Evolutionary conservation across 64 coral and sea anemone genomes (phyloP).

Genomic region (Montipora foliosa): DNA sequence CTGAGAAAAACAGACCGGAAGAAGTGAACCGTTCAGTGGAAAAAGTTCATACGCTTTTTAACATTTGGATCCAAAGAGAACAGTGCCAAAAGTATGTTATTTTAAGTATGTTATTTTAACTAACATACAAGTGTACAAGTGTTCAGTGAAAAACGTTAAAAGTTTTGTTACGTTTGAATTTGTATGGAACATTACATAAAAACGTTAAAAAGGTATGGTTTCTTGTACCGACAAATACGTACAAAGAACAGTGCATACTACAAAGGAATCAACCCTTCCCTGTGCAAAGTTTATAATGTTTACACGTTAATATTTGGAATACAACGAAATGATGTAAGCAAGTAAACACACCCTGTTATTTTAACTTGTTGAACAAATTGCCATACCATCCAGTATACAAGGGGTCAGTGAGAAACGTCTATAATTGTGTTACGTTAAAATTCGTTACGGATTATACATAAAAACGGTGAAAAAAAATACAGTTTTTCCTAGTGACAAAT

Average conservation of each 20-base stretch:
- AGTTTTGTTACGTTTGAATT: background rate
- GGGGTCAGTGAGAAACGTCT: background rate
- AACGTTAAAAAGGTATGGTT: background rate
- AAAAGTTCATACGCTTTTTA: slow-evolving; percentile 24
- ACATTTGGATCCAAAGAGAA: slow-evolving; percentile 22
- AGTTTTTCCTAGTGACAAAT: slow-evolving; percentile 23
- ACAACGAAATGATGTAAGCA: background rate
- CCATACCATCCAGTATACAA: background rate
- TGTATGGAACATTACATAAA: background rate
- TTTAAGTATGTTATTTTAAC: background rate
- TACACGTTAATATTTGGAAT: background rate
- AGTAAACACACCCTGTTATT: background rate
- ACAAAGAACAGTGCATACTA: background rate
- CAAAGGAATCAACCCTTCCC: background rate
- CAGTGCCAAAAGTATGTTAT: slow-evolving; percentile 3
- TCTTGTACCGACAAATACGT: background rate
- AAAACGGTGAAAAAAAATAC: background rate
- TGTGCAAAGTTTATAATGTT: background rate
- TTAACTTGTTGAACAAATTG: background rate
- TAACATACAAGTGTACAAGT: too few relatives aligned
- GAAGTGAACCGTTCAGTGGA: background rate
- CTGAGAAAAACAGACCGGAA: slow-evolving; percentile 7
- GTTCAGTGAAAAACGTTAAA: slow-evolving; percentile 6
- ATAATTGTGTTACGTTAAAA: background rate
- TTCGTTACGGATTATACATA: background rate